Percentiles rank a stretch among this genome's conserved stretches.
Evolutionary conservation across 92 coral and sea anemone genomes (phyloP).

Genomic region (Paragorgia papillata): DNA sequence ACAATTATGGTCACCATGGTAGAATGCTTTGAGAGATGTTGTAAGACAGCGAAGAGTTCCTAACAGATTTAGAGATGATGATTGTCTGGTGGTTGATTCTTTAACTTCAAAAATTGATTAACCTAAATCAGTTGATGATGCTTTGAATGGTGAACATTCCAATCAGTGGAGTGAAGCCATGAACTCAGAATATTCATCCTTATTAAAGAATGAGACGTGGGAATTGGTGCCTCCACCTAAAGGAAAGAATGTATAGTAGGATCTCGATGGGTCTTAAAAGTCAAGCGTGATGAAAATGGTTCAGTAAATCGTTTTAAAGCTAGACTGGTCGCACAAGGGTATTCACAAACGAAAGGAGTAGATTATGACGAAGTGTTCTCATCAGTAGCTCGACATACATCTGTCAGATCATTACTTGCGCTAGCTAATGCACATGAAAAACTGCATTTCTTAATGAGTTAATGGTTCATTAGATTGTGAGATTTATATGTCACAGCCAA

Average conservation of each 20-base stretch:
- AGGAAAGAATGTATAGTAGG: conserved; percentile 25
- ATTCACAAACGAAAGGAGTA: conserved; percentile 42
- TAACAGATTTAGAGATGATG: conserved; percentile 62
- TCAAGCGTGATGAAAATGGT: conserved; percentile 56
- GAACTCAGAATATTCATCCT: conserved; percentile 20
- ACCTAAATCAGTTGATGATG: conserved; percentile 64
- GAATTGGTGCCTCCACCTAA: conserved; percentile 24
- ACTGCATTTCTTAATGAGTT: conserved; percentile 67
- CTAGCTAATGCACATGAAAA: conserved; percentile 64
- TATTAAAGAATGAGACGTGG: background rate
- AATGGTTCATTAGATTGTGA: conserved; percentile 66
- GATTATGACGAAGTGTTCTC: conserved; percentile 51
- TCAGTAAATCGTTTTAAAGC: conserved; percentile 52
- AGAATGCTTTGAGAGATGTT: too few relatives aligned
- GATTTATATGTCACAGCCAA: conserved; percentile 68
- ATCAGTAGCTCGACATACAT: conserved; percentile 56
- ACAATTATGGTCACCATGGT: too few relatives aligned
- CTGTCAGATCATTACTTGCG: conserved; percentile 62
- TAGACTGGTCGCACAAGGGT: conserved; percentile 50
- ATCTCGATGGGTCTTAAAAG: conserved; percentile 49
- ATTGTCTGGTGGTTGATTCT: conserved; percentile 44
- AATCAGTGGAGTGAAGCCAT: conserved; percentile 62
- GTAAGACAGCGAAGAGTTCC: conserved; percentile 45
- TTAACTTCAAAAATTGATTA: conserved; percentile 63
- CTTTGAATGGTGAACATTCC: conserved; percentile 62